Base-by-base conservation (phyloP, 2,113 vertebrate species). In the Ictalurus furcatus region DNA sequence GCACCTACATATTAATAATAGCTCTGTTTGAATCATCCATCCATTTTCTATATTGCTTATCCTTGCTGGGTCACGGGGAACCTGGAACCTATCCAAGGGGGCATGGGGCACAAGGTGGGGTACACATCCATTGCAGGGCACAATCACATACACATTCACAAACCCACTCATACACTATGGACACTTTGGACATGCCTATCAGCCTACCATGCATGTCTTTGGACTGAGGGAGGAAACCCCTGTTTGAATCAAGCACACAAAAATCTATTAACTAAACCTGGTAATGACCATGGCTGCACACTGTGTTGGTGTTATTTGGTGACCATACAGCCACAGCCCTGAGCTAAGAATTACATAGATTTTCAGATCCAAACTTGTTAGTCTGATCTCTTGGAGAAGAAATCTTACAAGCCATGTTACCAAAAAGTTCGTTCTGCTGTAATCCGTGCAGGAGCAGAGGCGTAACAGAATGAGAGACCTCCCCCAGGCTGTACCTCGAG, bases 381-480 rank as follows among this genome's bases (percentile, higher is more conserved):
- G 19, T 40, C 37, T 76, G 9, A 44, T 76, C 34, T 74, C 37
- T 73, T 17, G 1, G n/a, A 71, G 30, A 12, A 74, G 17, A 21
- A 74, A 9, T 76, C 19, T 78, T 28, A 28, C 23, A 52, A 48
- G 14, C 74, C 40, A 12, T 54, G 4, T 54, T n/a, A 78, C 3
- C 0, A 9, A 48, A 52, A 48, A 11, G 73, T 44, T 23, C 1
- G 4, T 58, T 19, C 56, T 58, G 56, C 17, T 58, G 56, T 58
- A 19, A 58, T 58, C 56, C 17, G 90, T 93, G 88, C 92, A 99
- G 98, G 98, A 99, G 90, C 98, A 99, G 90, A 97, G 98, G 91
- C 96, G 98, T 90, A 98, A 97, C 94, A 96, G 97, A 88, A 96
- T 98, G 92, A 96, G 98, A 94, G 98, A 99, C 84, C 88, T 98